Base-by-base conservation (phyloP, 2,888 invertebrate species). In the Linnaemya vulpina region DNA sequence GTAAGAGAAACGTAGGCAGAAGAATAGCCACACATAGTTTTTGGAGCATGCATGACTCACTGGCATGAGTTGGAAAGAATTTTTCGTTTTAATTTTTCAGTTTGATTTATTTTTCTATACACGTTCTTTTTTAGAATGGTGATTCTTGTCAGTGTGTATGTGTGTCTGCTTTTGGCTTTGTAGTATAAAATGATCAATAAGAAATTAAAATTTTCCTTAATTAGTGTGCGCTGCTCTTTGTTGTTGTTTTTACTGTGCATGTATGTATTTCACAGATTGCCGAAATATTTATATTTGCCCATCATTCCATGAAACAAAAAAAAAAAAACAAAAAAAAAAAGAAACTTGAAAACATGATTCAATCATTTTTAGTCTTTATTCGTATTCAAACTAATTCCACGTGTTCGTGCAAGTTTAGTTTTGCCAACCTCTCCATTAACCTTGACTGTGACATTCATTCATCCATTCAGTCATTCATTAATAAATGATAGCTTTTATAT, bases 381-480 rank as follows among this genome's bases (percentile, higher is more conserved):
- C 22, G 9, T 17, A 58, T 15, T 15, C 8, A 11, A 13, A 15
- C 15, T 58, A n/a, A 9, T 20, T 11, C 5, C 15, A 53, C 11
- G 8, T 51, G 20, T 20, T 20, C 58, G 11, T 62, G 13, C 13
- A 2, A 40, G 65, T 67, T 11, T 80, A 71, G 65, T 67, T 11
- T 80, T 65, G 70, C 58, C 43, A 63, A 70, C 62, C 88, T 11
- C 17, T 0, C 88, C 89, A 89, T 89, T 90, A 90, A 90, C 90
- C 90, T 90, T 90, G 90, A 90, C 90, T 90, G 87, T 90, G 90
- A 90, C 90, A 49, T 74, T 74, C 58, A 67, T 89, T 89, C 87
- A 88, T 88, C 67, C 58, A 60, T 89, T 89, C 87, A 88, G 88
- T 74, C 58, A 67, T 89, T 89, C 87, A 88, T 88, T 70, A 70